phyloP scores from a whole-genome alignment of 2,888 invertebrate genomes.

The Epirrhoe alternata region DNA sequence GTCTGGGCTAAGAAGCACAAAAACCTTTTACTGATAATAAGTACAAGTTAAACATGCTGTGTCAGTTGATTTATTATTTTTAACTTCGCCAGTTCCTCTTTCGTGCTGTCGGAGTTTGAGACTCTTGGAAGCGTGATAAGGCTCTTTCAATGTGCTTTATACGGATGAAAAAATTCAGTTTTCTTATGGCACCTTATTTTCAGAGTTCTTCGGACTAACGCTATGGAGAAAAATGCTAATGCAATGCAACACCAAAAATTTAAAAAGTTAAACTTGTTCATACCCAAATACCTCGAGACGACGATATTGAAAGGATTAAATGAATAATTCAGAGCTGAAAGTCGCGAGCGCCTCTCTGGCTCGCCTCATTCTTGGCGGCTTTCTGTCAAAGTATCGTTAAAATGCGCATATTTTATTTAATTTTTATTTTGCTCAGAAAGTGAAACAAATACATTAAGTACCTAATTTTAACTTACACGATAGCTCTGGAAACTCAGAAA shows the following conservation, averaged over 20 bases:
- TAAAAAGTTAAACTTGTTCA: constrained; percentile 54
- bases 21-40: constrained; percentile 48
- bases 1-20: constrained; percentile 44
- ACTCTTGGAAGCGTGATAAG: constrained; percentile 32
- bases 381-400: constrained; percentile 67
- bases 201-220: constrained; percentile 10
- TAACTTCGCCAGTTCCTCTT: constrained; percentile 35
- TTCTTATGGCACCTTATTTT: background rate
- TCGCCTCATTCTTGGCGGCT: constrained; percentile 61
- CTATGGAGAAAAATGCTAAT: constrained; percentile 35
- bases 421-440: constrained; percentile 53
- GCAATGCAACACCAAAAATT: constrained; percentile 55
- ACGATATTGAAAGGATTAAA: constrained; percentile 77
- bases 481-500: constrained; percentile 6
- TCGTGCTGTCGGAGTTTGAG: constrained; percentile 32
- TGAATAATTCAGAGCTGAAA: constrained; percentile 74
- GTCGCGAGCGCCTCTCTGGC: constrained; percentile 64
- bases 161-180: constrained; percentile 17
- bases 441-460: constrained; percentile 45
- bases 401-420: constrained; percentile 70
- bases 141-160: constrained; percentile 31
- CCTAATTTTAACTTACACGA: constrained; percentile 32
- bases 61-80: constrained; percentile 48
- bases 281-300: constrained; percentile 59
- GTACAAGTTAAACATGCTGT: constrained; percentile 42